Evolutionary conservation across 2,797 vertebrate genomes (phyloP).

Genomic region (Acrossocheilus wenchowensis): DNA sequence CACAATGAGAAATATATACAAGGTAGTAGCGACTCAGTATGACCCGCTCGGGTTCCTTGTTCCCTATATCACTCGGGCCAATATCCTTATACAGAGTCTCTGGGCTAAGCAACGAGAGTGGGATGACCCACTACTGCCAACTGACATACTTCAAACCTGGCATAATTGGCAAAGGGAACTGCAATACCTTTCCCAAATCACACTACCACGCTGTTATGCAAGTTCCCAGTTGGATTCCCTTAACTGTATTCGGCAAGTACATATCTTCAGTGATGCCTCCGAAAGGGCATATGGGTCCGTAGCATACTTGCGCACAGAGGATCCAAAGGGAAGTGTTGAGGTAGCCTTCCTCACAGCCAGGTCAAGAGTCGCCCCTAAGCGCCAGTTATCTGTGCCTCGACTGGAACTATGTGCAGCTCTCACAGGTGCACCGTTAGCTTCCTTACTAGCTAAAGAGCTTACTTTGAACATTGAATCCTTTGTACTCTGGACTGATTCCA

Average conservation of each 20-base stretch:
- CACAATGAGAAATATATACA: not conserved
- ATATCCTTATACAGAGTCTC: not conserved
- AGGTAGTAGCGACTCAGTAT: not conserved
- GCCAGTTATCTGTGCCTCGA: not conserved
- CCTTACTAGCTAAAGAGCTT: not conserved
- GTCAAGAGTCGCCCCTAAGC: conserved; percentile 12
- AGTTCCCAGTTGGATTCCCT: not conserved
- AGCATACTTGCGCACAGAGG: not conserved
- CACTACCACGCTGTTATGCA: not conserved
- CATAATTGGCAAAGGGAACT: not conserved
- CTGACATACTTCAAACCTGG: not conserved
- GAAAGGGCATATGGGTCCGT: not conserved
- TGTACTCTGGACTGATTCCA: not conserved
- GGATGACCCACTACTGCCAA: not conserved
- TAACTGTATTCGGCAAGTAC: not conserved
- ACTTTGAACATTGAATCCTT: not conserved
- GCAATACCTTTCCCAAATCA: not conserved
- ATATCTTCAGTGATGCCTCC: not conserved
- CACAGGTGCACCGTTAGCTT: too few relatives aligned
- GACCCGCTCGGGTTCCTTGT: not conserved
- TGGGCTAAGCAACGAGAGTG: not conserved
- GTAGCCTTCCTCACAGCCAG: not conserved
- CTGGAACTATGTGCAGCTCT: too few relatives aligned
- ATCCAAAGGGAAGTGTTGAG: not conserved
- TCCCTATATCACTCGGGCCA: not conserved